These are phyloP conservation scores for Hemiprocne comata DNA, from an alignment of 2,113 vertebrate species.

Conservation along the genomic window DNA sequence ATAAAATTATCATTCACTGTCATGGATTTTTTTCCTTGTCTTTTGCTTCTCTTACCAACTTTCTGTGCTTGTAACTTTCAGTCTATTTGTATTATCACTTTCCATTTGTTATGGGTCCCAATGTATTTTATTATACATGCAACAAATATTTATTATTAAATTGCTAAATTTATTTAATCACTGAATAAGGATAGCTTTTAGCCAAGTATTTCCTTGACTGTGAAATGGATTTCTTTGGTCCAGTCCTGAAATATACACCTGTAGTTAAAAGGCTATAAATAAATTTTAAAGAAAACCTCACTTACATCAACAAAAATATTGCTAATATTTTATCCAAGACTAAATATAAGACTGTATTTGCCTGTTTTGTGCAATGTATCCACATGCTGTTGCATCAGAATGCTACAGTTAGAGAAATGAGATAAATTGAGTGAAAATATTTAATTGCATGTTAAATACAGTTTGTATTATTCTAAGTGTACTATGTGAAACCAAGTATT, in stretches of 20 bases:
- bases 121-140: not conserved
- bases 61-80: not conserved
- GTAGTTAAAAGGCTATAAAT: not conserved
- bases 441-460: conserved; percentile 12
- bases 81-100: not conserved
- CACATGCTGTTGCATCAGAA: not conserved
- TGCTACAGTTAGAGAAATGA: not conserved
- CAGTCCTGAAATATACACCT: not conserved
- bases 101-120: not conserved
- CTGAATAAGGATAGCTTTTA: not conserved
- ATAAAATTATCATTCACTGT: not conserved
- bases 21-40: not conserved
- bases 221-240: not conserved
- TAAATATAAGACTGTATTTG: not conserved
- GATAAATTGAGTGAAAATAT: not conserved
- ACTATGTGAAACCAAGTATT: conserved; percentile 26
- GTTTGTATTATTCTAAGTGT: not conserved
- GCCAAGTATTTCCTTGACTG: not conserved
- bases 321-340: not conserved
- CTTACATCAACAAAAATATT: not conserved
- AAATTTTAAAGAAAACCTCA: not conserved
- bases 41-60: not conserved
- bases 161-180: not conserved
- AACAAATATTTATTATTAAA: not conserved
- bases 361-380: not conserved